Evolutionary conservation across 2,888 invertebrate species (phyloP).

Genomic region (Drepanosiphum platanoidis): DNA sequence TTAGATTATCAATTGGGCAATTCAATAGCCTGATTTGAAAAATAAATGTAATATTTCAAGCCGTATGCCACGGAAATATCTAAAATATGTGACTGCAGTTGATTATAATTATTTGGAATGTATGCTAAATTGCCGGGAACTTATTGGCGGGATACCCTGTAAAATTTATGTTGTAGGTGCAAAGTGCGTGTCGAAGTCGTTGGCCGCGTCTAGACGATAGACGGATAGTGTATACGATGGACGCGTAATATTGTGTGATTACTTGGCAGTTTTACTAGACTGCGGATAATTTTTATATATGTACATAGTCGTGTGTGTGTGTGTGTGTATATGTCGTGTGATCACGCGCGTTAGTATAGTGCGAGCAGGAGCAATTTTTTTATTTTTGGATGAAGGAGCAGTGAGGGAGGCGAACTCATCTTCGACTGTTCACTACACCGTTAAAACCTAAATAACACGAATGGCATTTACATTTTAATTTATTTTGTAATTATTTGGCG

Average conservation of each 20-base stretch:
- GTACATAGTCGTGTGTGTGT: neutral
- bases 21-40: neutral
- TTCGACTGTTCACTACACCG: neutral
- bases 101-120: constrained; percentile 13
- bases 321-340: neutral
- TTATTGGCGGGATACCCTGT: neutral
- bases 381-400: constrained; percentile 37
- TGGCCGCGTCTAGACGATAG: constrained; percentile 58
- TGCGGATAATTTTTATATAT: constrained; percentile 4
- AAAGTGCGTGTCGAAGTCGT: constrained; percentile 58
- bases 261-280: constrained; percentile 59
- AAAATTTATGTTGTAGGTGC: constrained; percentile 52
- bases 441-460: neutral
- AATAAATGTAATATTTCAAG: neutral
- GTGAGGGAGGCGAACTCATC: neutral
- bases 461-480: neutral
- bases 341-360: too few species aligned
- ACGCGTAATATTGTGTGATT: constrained; percentile 31
- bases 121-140: constrained; percentile 22
- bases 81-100: neutral
- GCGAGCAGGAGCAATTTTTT: constrained; percentile 3
- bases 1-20: neutral
- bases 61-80: neutral
- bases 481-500: neutral
- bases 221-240: constrained; percentile 26